Percentiles rank a stretch among this genome's conserved stretches.
phyloP scores from a whole-genome alignment of 2,797 vertebrate species.

The Pristis pectinata region DNA sequence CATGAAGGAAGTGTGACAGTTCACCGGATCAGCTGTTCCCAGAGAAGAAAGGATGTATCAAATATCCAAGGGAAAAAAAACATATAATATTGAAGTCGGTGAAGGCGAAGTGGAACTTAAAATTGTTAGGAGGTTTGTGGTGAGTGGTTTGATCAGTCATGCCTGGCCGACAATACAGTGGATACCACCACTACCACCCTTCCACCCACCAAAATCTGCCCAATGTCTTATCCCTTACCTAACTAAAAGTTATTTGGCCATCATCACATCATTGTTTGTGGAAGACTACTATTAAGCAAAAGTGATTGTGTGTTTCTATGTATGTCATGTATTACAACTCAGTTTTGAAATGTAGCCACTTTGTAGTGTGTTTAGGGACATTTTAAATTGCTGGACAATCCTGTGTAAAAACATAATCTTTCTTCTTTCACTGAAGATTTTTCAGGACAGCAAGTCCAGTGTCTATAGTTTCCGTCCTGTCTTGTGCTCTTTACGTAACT shows the following conservation, averaged over 20 bases:
- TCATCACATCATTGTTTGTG: neutral
- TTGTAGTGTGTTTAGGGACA: neutral
- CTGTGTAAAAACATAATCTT: neutral
- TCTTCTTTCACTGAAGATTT: neutral
- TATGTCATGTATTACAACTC: neutral
- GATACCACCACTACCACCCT: neutral
- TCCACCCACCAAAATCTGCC: neutral
- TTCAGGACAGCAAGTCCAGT: neutral
- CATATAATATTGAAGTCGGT: neutral
- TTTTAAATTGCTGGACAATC: neutral
- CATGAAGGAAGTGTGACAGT: neutral
- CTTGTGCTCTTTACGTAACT: neutral
- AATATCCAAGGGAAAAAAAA: neutral
- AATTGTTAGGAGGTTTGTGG: neutral
- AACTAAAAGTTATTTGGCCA: neutral
- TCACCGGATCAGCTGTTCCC: neutral
- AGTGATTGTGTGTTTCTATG: neutral
- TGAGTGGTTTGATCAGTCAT: neutral
- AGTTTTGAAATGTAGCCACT: neutral
- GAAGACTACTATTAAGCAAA: too few species aligned
- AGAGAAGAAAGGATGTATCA: neutral
- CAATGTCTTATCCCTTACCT: neutral
- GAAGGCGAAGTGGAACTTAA: neutral
- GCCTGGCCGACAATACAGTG: neutral
- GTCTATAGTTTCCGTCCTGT: neutral